Evolutionary conservation across 2,113 vertebrate genomes (phyloP).

Genomic region (Mobula hypostoma): DNA sequence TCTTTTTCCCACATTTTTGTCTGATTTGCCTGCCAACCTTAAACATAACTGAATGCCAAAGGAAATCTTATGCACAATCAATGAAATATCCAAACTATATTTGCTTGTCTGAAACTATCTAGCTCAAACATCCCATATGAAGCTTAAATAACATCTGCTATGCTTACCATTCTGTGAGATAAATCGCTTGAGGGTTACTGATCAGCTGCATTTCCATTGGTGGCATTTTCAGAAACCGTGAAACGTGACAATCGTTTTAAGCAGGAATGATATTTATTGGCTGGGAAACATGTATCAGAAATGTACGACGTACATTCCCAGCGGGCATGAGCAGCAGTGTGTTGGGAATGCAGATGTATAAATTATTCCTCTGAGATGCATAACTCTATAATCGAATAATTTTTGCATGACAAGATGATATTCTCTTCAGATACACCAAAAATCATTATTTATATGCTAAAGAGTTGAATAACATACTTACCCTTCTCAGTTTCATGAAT

Average conservation of each 20-base stretch:
- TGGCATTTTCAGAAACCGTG: neutral
- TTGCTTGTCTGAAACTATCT: neutral
- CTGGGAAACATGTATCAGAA: neutral
- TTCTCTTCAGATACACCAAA: constrained; percentile 14
- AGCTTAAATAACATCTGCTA: neutral
- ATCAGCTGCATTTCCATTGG: neutral
- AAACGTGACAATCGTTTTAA: neutral
- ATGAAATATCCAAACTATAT: neutral
- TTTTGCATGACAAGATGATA: neutral
- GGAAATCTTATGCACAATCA: neutral
- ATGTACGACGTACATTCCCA: neutral
- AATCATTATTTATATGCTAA: constrained; percentile 3
- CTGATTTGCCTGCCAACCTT: neutral
- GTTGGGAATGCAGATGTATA: neutral
- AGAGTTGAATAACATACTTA: constrained; percentile 11
- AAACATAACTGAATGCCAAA: neutral
- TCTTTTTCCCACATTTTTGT: too few species aligned
- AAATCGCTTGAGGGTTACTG: neutral
- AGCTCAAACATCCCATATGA: neutral
- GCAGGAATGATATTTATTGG: neutral
- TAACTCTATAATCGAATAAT: neutral
- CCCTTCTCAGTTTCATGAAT: neutral
- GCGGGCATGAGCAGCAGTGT: neutral
- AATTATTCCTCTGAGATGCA: neutral
- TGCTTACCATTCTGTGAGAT: neutral